phyloP scores from a whole-genome alignment of 2,888 invertebrate species.

The Schizotus pectinicornis region DNA sequence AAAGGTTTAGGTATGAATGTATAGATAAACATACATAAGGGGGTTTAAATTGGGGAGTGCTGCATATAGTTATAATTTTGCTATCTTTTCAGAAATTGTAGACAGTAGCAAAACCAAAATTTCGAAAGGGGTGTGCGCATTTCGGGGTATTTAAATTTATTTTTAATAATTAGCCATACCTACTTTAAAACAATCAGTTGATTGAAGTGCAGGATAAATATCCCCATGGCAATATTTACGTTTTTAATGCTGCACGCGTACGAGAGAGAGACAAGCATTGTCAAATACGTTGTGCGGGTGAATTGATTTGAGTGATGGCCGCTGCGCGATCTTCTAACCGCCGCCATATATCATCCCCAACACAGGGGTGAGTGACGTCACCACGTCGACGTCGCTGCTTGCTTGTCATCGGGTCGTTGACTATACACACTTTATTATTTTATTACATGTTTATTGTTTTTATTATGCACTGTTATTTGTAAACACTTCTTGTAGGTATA shows the following conservation, averaged over 20 bases:
- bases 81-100: too few relatives aligned
- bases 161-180: too few relatives aligned
- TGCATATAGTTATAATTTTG: too few relatives aligned
- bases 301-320: conserved; percentile 65
- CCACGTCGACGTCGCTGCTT: conserved; percentile 43
- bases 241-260: conserved; percentile 28
- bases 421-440: conserved; percentile 49
- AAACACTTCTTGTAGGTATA: conserved; percentile 21
- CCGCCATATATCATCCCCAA: conserved; percentile 66
- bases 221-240: conserved; percentile 5
- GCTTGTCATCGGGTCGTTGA: conserved; percentile 49
- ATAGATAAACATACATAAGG: too few relatives aligned
- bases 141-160: too few relatives aligned
- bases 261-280: conserved; percentile 35
- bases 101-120: too few relatives aligned
- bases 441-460: conserved; percentile 47
- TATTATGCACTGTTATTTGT: conserved; percentile 16
- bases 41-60: too few relatives aligned
- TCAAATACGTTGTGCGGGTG: conserved; percentile 46
- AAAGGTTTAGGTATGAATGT: too few relatives aligned
- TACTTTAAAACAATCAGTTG: too few relatives aligned
- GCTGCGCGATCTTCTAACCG: conserved; percentile 64
- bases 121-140: too few relatives aligned
- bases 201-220: too few relatives aligned
- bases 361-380: conserved; percentile 56